Evolutionary conservation across 2,888 invertebrate genomes (phyloP).

Genomic region (Caradrina clavipalpis): DNA sequence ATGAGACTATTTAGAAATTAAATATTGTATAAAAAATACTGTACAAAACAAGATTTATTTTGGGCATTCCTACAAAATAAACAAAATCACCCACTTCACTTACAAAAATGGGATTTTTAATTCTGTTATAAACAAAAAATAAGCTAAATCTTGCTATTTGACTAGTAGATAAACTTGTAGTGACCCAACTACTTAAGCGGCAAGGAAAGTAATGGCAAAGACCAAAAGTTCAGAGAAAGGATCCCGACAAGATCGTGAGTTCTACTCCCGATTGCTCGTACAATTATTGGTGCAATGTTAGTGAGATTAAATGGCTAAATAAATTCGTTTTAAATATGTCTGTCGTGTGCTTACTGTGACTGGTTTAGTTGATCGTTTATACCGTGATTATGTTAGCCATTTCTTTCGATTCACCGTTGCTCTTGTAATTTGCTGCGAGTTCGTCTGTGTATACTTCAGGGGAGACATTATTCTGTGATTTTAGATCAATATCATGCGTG

Average conservation of each 20-base stretch:
- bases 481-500: too few species aligned
- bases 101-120: too few species aligned
- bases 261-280: conserved; percentile 54
- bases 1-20: too few species aligned
- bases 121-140: background rate
- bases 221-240: conserved; percentile 59
- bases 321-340: conserved; percentile 58
- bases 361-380: conserved; percentile 46
- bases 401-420: conserved; percentile 37
- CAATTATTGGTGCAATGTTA: conserved; percentile 53
- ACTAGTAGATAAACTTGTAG: background rate
- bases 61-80: too few species aligned
- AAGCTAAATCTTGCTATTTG: conserved; percentile 13
- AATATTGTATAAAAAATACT: too few species aligned
- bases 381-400: conserved; percentile 30
- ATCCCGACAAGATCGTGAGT: conserved; percentile 54
- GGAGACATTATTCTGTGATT: too few species aligned
- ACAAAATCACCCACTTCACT: too few species aligned
- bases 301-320: conserved; percentile 56
- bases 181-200: conserved; percentile 5
- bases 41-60: too few species aligned
- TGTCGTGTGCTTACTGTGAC: conserved; percentile 48
- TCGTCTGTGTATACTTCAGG: too few species aligned
- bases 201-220: conserved; percentile 53
- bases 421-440: conserved; percentile 11